Conservation (phyloP, 2,113 vertebrate genomes). For the Ibidorhyncha struthersii region DNA sequence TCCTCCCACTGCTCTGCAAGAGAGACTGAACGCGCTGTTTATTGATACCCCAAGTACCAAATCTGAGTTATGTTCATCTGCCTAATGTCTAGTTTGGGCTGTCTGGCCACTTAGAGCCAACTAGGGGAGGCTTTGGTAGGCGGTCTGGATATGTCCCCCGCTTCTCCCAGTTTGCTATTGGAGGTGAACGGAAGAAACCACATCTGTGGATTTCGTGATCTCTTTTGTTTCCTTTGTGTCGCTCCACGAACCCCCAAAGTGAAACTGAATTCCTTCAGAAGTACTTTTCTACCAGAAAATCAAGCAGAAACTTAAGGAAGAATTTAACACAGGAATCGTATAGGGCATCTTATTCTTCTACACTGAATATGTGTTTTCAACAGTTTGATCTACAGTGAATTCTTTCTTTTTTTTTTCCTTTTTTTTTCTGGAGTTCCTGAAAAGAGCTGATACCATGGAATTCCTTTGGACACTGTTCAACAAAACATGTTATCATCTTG, state of each 20-base stretch:
- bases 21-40: background rate
- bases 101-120: background rate
- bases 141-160: background rate
- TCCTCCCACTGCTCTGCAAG: background rate
- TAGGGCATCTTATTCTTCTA: background rate
- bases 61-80: background rate
- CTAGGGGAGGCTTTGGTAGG: background rate
- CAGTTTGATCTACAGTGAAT: background rate
- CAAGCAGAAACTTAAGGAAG: background rate
- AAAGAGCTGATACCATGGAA: background rate
- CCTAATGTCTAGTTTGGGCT: background rate
- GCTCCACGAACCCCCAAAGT: background rate
- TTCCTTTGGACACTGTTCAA: background rate
- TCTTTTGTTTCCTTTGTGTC: background rate
- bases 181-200: background rate
- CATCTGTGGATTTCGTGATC: background rate
- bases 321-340: background rate
- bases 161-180: background rate
- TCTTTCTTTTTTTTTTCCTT: background rate
- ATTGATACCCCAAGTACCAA: background rate
- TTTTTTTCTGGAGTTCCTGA: background rate
- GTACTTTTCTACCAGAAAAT: background rate
- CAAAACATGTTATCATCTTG: background rate
- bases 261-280: background rate
- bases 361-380: background rate